These are phyloP conservation scores for Tonatia bakeri DNA, from an alignment of 2,113 vertebrate species.

Conservation along the genomic window DNA sequence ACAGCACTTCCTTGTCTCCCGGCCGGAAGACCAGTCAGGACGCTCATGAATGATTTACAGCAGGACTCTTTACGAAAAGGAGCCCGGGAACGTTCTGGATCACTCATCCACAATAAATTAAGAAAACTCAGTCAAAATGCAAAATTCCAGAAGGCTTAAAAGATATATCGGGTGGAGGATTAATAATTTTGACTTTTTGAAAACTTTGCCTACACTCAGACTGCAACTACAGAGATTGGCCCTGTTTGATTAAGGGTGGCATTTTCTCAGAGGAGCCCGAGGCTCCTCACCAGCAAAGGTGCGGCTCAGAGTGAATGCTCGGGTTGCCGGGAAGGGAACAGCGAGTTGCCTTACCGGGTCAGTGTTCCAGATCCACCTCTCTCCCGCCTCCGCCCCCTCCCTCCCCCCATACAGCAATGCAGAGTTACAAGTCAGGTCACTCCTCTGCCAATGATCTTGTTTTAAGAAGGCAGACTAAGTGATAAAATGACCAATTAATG, in stretches of 20 bases:
- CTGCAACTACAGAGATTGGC: background rate
- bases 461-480: background rate
- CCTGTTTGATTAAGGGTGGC: background rate
- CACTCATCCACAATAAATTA: background rate
- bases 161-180: background rate
- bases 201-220: background rate
- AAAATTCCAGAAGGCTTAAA: conserved; percentile 19
- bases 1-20: background rate
- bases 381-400: background rate
- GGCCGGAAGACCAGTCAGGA: background rate
- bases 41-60: conserved; percentile 14
- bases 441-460: background rate
- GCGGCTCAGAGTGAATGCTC: background rate
- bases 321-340: background rate
- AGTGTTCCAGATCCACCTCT: background rate
- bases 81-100: background rate
- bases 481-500: background rate
- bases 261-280: conserved; percentile 3
- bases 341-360: background rate
- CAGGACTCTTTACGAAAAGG: background rate
- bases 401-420: background rate
- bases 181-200: background rate
- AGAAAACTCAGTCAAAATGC: background rate
- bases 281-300: background rate
- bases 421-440: background rate